Conservation (phyloP, 1,140 invertebrate species). For the Druon quercuslanigerum region DNA sequence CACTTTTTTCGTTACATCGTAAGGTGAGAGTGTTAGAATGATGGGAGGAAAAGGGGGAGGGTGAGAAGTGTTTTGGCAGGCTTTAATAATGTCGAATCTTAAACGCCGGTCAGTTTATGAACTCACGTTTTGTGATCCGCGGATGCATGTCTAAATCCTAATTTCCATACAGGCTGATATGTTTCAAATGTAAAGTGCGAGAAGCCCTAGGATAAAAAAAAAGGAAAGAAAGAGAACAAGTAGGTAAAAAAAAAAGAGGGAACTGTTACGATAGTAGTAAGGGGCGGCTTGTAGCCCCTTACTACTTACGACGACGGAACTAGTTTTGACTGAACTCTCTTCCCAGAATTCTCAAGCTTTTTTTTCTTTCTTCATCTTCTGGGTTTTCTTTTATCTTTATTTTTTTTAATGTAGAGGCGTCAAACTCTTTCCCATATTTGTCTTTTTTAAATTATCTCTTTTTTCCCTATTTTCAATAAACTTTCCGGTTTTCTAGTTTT, state of each 20-base stretch:
- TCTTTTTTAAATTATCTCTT: too few relatives aligned
- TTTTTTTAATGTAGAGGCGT: too few relatives aligned
- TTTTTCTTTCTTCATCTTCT: background rate
- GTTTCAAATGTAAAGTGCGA: constrained; percentile 67
- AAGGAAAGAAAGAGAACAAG: constrained; percentile 41
- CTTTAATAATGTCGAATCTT: constrained; percentile 28
- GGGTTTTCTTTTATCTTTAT: too few relatives aligned
- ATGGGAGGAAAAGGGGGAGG: constrained; percentile 20
- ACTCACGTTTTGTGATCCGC: constrained; percentile 32
- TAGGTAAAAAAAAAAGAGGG: constrained; percentile 36
- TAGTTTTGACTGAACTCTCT: constrained; percentile 55
- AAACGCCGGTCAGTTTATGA: constrained; percentile 31
- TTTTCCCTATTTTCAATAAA: too few relatives aligned
- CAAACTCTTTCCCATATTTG: too few relatives aligned
- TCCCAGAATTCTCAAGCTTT: constrained; percentile 34
- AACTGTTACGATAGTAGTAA: constrained; percentile 49
- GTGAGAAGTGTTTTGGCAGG: constrained; percentile 32
- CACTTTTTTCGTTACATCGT: constrained; percentile 11
- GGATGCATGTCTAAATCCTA: constrained; percentile 64
- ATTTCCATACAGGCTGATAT: constrained; percentile 70
- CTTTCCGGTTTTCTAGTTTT: too few relatives aligned
- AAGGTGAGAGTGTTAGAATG: constrained; percentile 25
- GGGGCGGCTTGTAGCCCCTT: too few relatives aligned
- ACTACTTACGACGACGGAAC: constrained; percentile 48
- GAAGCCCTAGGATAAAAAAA: constrained; percentile 49